Evolutionary conservation across 2,888 invertebrate species (phyloP), one percentile per base, ranked within the genome.

Genomic region (Microdon myrmicae): DNA sequence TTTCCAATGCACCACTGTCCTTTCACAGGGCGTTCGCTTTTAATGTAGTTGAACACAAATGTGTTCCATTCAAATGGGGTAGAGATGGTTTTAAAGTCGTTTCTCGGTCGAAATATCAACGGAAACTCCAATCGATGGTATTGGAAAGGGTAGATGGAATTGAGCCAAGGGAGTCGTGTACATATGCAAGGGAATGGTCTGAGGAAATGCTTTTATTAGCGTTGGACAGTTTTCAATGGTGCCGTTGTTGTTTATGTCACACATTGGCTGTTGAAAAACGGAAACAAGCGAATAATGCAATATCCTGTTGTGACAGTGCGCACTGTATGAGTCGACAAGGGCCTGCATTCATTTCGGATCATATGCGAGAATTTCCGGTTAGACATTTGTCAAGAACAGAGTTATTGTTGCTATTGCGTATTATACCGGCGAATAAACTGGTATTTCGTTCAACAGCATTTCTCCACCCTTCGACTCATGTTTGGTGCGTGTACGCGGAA

Each of bases 271-370:
- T 58, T 53, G 44, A 45, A 49, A 31, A 61, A 31, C 60, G 38
- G 56, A 49, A 45, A 45, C 61, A 44, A 49, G 49, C 44, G 55
- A 56, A 61, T 45, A 61, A 61, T 61, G 49, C 56, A 56, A 61
- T 61, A 61, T 61, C 61, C 61, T 43, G 49, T 49, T 37, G 22
- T 37, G 38, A 34, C 31, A 55, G 32, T 38, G 60, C 49, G 49
- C 49, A 56, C 41, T 16, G 43, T 25, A 17, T 20, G 28, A 20
- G 19, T 9, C 14, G 31, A 17, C 16, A n/a, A 34, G 23, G 9
- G 16, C 37, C 12, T 29, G 38, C 16, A 47, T 37, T 47, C 28
- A 34, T 44, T 39, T 43, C 35, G 28, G 23, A 41, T 60, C 37
- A 41, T 41, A 41, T 35, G 35, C 8, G 25, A 23, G 41, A 47